Percentiles rank a stretch among this genome's conserved stretches.
These are phyloP conservation scores for Meteorus colon DNA, from an alignment of 2,888 invertebrate species.

Conservation along the genomic window DNA sequence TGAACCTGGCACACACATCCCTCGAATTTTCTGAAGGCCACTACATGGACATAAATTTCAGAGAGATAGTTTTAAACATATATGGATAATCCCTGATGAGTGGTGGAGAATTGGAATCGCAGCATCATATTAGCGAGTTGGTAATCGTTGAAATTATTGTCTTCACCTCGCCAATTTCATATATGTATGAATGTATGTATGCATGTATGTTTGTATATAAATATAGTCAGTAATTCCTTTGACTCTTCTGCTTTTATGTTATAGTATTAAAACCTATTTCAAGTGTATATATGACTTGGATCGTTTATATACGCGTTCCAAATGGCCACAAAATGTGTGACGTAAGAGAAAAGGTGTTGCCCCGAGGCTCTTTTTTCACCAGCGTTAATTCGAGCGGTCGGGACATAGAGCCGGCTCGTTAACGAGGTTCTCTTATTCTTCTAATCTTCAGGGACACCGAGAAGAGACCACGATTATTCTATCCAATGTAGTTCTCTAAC, in stretches of 20 bases:
- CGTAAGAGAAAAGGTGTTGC: constrained; percentile 36
- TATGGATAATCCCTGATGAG: constrained; percentile 23
- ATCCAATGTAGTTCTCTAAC: constrained; percentile 24
- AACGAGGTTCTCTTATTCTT: constrained; percentile 52
- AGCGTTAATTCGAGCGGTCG: constrained; percentile 51
- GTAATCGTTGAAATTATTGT: constrained; percentile 67
- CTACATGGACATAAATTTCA: constrained; percentile 12
- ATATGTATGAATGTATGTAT: constrained; percentile 6
- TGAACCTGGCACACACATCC: constrained; percentile 37
- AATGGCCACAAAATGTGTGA: constrained; percentile 29
- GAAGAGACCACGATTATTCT: background rate
- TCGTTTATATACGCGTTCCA: background rate
- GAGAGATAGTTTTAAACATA: background rate
- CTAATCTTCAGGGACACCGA: constrained; percentile 10
- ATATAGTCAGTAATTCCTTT: background rate
- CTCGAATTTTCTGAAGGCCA: constrained; percentile 21
- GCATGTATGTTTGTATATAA: background rate
- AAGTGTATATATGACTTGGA: background rate
- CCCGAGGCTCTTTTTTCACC: constrained; percentile 42
- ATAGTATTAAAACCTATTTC: constrained; percentile 9
- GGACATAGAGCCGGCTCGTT: constrained; percentile 53
- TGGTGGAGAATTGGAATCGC: constrained; percentile 44
- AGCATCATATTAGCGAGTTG: constrained; percentile 60
- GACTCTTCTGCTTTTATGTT: background rate
- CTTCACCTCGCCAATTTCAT: constrained; percentile 43